Conservation (phyloP, 1,140 invertebrate genomes). For the Acromyrmex echinatior region DNA sequence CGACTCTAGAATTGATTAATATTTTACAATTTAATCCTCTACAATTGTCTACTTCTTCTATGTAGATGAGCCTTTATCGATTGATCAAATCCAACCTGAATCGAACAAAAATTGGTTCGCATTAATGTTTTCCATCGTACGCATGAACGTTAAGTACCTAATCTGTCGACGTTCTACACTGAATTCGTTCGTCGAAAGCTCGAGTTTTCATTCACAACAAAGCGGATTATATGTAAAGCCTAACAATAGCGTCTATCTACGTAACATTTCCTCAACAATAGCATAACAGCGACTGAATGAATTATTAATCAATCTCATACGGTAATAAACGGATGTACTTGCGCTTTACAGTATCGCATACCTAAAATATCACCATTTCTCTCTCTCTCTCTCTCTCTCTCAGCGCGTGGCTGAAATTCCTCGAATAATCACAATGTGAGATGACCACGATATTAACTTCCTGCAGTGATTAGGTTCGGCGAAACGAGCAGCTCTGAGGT, state of each 20-base stretch:
- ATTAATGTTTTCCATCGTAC: background rate
- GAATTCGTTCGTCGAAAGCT: constrained; percentile 7
- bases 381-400: background rate
- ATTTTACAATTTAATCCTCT: too few species aligned
- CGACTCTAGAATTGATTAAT: too few species aligned
- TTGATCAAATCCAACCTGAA: background rate
- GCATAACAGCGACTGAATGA: constrained; percentile 15
- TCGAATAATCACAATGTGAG: constrained; percentile 4
- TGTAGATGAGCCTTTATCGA: background rate
- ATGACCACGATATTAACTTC: constrained; percentile 10
- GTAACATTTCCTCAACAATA: background rate
- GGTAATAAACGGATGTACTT: background rate
- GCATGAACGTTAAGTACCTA: too few species aligned
- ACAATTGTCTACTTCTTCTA: too few species aligned
- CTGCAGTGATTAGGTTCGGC: background rate
- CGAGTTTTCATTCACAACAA: constrained; percentile 41
- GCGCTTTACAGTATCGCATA: background rate
- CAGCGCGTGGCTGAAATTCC: constrained; percentile 30
- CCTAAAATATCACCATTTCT: background rate
- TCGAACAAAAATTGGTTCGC: background rate
- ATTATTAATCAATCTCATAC: constrained; percentile 49
- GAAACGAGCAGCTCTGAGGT: background rate
- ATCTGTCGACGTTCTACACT: background rate
- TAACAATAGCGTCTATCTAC: constrained; percentile 22
- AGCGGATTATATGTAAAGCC: constrained; percentile 31